Evolutionary conservation across 2,797 vertebrate genomes (phyloP), one percentile per base, ranked within the genome.

Genomic region (Sebastes taczanowskii): DNA sequence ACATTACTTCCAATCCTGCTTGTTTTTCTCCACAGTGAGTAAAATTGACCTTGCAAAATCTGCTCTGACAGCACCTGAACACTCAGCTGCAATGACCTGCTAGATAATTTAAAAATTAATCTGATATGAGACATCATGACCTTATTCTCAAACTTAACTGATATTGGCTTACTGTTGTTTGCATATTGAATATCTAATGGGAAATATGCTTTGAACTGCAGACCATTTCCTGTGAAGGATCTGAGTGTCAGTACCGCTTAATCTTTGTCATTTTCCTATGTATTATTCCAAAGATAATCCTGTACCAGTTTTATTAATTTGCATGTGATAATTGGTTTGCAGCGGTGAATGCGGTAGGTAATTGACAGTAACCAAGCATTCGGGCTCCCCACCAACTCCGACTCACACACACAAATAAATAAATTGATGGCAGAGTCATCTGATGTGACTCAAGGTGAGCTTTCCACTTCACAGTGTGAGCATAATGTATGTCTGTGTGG

Each of bases 241-340:
- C 78, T 25, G 60, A 85, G 78, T 81, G 83, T 89, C 89, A 82
- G 61, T 66, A 22, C 71, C 55, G 68, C 82, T 92, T 93, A 86
- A 89, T 90, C 83, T 74, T 81, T 82, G 83, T 88, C 77, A 71
- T 68, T 81, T 88, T 71, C 71, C 60, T 30, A 56, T 65, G 79
- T 77, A 72, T 87, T 86, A 90, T 92, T 90, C 69, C 75, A 75
- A 68, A 88, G 49, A 87, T 90, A 86, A 90, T 91, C 86, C 80
- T 58, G 58, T 66, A 82, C 82, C 89, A 42, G 64, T 78, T 83
- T 86, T 83, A 89, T 86, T 91, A 56, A 92, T 94, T 94, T 93
- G 89, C 92, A 94, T 93, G 83, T 80, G 89, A 88, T 92, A 92
- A 94, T 94, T 92, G 82, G 81, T 88, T 88, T 84, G 83, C 86